Evolutionary conservation across 2,113 vertebrate species (phyloP).

Genomic region (Mesocricetus auratus): DNA sequence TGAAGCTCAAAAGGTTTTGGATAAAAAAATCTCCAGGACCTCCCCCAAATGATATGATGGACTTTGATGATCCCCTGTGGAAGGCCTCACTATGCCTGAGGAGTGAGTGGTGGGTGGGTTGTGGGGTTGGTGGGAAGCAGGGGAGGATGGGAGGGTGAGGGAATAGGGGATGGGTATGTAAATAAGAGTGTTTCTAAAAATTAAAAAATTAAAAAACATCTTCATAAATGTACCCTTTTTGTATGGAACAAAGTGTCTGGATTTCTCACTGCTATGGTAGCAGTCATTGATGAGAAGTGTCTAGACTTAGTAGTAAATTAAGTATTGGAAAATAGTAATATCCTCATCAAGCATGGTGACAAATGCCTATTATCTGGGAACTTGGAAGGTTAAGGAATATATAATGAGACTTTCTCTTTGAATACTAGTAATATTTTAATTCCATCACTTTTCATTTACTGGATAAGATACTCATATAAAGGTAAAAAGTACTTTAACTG

Average conservation of each 20-base stretch:
- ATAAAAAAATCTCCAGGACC: too few species aligned
- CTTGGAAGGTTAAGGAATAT: background rate
- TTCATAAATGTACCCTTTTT: background rate
- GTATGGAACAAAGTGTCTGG: background rate
- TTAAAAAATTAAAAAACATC: too few species aligned
- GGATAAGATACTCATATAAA: background rate
- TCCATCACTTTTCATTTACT: background rate
- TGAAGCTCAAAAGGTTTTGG: background rate
- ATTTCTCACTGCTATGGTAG: background rate
- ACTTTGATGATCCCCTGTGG: too few species aligned
- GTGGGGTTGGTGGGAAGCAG: too few species aligned
- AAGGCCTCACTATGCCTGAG: too few species aligned
- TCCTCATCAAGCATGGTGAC: background rate
- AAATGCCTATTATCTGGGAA: background rate
- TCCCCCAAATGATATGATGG: too few species aligned
- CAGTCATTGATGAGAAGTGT: background rate
- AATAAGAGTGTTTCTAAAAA: too few species aligned
- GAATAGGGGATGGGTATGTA: too few species aligned
- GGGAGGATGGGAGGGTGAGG: too few species aligned
- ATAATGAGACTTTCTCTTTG: background rate
- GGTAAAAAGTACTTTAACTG: background rate
- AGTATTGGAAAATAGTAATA: background rate
- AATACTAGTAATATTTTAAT: background rate
- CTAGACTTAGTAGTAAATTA: background rate
- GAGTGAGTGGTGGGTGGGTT: too few species aligned